Conservation (phyloP, 2,113 vertebrate species). For the Saccopteryx leptura region DNA sequence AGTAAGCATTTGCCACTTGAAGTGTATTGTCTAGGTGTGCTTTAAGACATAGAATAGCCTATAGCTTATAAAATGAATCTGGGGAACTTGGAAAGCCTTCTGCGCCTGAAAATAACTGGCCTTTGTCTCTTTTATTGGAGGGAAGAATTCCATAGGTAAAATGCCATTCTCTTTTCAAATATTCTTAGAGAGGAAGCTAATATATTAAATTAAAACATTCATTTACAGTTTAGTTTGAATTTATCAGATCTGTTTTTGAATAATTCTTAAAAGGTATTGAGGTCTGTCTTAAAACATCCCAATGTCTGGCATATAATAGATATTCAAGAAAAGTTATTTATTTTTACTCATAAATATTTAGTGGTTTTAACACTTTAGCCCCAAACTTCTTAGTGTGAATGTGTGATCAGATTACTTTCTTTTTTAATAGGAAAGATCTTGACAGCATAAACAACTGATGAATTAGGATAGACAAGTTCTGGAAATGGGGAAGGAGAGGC, state of each 20-base stretch:
- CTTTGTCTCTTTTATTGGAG: conserved; percentile 24
- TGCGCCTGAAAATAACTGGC: neutral
- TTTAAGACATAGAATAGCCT: neutral
- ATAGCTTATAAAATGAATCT: neutral
- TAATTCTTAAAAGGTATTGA: conserved; percentile 55
- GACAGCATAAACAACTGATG: conserved; percentile 10
- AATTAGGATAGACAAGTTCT: conserved; percentile 10
- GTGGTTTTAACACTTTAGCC: conserved; percentile 29
- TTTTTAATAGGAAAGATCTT: conserved; percentile 47
- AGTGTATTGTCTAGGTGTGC: neutral
- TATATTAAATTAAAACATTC: conserved; percentile 48
- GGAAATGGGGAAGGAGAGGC: neutral
- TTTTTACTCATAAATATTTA: conserved; percentile 13
- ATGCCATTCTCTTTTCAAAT: conserved; percentile 14
- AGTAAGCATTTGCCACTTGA: neutral
- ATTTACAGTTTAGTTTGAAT: conserved; percentile 54
- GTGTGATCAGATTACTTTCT: conserved; percentile 34
- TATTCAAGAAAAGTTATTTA: conserved; percentile 39
- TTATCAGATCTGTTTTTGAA: conserved; percentile 42
- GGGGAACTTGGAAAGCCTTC: neutral
- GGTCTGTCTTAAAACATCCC: neutral
- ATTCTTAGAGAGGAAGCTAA: neutral
- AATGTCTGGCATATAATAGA: neutral
- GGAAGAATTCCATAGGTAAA: conserved; percentile 35
- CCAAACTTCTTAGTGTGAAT: neutral